These are phyloP conservation scores for Podarcis muralis DNA, from an alignment of 2,113 vertebrate genomes.

Conservation along the genomic window DNA sequence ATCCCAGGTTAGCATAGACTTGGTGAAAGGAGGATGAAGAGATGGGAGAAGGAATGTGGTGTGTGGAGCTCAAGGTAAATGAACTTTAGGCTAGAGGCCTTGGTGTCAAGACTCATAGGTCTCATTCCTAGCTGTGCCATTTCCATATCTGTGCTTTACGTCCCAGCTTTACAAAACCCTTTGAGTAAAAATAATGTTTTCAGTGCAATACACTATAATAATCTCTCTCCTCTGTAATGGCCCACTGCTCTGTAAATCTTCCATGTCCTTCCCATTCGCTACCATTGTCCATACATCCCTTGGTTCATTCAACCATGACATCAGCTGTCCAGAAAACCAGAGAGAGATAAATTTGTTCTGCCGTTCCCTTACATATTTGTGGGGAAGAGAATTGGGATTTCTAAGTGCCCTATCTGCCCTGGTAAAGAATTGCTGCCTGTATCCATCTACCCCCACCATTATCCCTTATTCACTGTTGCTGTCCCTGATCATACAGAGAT, in stretches of 20 bases:
- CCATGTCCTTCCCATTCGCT: not conserved
- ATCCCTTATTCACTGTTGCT: not conserved
- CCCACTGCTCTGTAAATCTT: not conserved
- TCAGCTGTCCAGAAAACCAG: conserved; percentile 25
- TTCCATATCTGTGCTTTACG: conserved; percentile 16
- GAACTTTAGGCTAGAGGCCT: not conserved
- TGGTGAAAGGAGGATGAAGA: not conserved
- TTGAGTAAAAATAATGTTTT: not conserved
- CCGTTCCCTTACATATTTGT: not conserved
- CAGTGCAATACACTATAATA: not conserved
- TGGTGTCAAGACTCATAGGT: not conserved
- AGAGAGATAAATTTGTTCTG: not conserved
- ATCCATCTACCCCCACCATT: not conserved
- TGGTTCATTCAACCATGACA: not conserved
- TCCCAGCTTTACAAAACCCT: not conserved
- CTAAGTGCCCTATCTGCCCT: not conserved
- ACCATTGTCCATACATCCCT: not conserved
- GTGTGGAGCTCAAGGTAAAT: not conserved
- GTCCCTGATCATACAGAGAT: not conserved
- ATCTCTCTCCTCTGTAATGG: not conserved
- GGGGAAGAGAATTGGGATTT: not conserved
- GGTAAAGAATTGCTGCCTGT: conserved; percentile 39
- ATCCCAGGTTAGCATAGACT: not conserved
- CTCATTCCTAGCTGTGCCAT: not conserved
- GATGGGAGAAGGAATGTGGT: not conserved